Percentiles rank a stretch among this genome's conserved stretches.
Conservation (phyloP, 2,888 invertebrate species). For the Netelia melanura region DNA sequence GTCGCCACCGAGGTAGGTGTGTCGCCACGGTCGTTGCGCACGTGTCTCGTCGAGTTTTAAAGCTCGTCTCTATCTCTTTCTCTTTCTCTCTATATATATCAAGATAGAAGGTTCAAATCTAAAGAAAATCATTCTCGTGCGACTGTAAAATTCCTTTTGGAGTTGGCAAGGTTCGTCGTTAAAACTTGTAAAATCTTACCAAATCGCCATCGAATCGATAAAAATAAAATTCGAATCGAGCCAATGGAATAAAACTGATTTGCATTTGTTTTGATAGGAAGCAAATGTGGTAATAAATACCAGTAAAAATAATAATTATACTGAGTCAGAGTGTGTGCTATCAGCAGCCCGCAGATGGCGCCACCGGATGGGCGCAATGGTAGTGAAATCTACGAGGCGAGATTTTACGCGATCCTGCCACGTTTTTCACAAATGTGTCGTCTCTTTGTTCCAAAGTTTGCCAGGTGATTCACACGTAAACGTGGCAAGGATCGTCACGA, state of each 20-base stretch:
- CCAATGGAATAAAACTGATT: too few species aligned
- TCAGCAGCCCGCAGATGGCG: too few species aligned
- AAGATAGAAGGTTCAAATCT: neutral
- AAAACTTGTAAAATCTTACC: neutral
- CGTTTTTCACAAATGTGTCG: too few species aligned
- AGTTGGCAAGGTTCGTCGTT: neutral
- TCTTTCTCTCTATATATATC: neutral
- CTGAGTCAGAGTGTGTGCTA: too few species aligned
- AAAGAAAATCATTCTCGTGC: neutral
- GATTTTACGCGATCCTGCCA: too few species aligned
- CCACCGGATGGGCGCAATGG: too few species aligned
- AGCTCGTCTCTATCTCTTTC: neutral
- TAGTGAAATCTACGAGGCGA: too few species aligned
- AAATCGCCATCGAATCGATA: neutral
- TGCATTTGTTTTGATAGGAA: too few species aligned
- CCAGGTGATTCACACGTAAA: slow-evolving; percentile 43
- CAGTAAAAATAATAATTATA: too few species aligned
- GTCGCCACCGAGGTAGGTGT: slow-evolving; percentile 8
- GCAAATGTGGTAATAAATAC: too few species aligned
- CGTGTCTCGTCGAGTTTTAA: slow-evolving; percentile 28
- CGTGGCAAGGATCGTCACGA: slow-evolving; percentile 10
- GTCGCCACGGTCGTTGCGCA: neutral
- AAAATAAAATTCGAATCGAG: neutral
- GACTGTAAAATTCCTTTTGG: neutral
- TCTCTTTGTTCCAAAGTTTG: neutral